Evolutionary conservation across 2,888 invertebrate species (phyloP), one percentile per base, ranked within the genome.

Genomic region (Athetis lepigone): DNA sequence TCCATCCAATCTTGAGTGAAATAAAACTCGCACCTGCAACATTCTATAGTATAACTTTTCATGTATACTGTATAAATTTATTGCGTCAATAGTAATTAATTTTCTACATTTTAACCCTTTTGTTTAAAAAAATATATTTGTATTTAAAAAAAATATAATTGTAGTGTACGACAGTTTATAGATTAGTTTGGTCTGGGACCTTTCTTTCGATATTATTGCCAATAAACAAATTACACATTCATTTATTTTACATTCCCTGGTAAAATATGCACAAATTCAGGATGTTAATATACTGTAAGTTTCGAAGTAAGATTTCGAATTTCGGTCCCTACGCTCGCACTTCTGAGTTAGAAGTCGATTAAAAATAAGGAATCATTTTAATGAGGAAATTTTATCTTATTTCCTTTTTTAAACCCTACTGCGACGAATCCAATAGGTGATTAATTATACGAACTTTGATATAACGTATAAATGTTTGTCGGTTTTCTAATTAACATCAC

Each of bases 11-110:
- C n/a, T n/a, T n/a, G n/a, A n/a, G n/a, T n/a, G n/a, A n/a, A n/a
- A n/a, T n/a, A n/a, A n/a, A n/a, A n/a, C n/a, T n/a, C n/a, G n/a
- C n/a, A n/a, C n/a, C n/a, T n/a, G n/a, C n/a, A n/a, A n/a, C n/a
- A n/a, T n/a, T n/a, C n/a, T n/a, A n/a, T n/a, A n/a, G n/a, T n/a
- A n/a, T n/a, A n/a, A n/a, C n/a, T n/a, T n/a, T n/a, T n/a, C n/a
- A n/a, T n/a, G n/a, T n/a, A n/a, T n/a, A 46, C 27, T 46, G 45
- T 46, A 61, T 51, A 51, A 50, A 61, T 51, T 51, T 19, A 46
- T 51, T 40, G 62, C 40, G 51, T 47, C 71, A 70, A 37, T 40
- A 16, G n/a, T 61, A 51, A 16, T 16, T 36, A 45, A 40, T 33
- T 45, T 37, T n/a, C 13, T 46, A 33, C 16, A 46, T 54, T 46